These are phyloP conservation scores for Zoanthus gigantus DNA, from an alignment of 92 coral and sea anemone genomes.

Conservation along the genomic window DNA sequence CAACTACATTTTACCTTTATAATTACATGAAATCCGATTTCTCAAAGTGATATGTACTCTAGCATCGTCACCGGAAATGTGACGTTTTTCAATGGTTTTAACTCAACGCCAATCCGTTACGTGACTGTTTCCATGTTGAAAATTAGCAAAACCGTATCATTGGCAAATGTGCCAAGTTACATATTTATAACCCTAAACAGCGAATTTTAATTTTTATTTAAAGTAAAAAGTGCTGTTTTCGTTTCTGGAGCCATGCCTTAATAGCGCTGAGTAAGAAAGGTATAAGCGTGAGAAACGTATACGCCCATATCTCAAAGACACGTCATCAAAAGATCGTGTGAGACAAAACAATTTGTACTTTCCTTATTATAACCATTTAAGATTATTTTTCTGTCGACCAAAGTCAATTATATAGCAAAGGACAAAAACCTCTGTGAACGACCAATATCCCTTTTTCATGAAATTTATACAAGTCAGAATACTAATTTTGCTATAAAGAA, in stretches of 20 bases:
- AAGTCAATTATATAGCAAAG: too few relatives aligned
- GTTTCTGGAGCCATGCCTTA: constrained; percentile 24
- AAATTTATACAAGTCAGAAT: too few relatives aligned
- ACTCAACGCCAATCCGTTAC: not conserved
- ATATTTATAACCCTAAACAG: not conserved
- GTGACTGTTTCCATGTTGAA: constrained; percentile 30
- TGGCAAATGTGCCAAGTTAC: not conserved
- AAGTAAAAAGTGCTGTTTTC: not conserved
- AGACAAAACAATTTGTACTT: too few relatives aligned
- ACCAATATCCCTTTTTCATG: too few relatives aligned
- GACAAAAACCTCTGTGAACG: too few relatives aligned
- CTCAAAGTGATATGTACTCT: constrained; percentile 13
- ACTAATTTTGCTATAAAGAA: too few relatives aligned
- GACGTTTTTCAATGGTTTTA: constrained; percentile 3
- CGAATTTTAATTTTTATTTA: not conserved
- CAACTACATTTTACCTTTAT: not conserved
- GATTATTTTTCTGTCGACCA: too few relatives aligned
- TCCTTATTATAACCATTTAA: too few relatives aligned
- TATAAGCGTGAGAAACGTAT: too few relatives aligned
- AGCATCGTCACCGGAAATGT: not conserved
- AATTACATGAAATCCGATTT: not conserved
- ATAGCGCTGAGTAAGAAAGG: constrained; percentile 1
- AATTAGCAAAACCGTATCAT: constrained; percentile 5
- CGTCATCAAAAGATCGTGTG: too few relatives aligned
- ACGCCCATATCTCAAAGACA: too few relatives aligned